phyloP scores from a whole-genome alignment of 2,113 vertebrate species.

The Anguilla rostrata region DNA sequence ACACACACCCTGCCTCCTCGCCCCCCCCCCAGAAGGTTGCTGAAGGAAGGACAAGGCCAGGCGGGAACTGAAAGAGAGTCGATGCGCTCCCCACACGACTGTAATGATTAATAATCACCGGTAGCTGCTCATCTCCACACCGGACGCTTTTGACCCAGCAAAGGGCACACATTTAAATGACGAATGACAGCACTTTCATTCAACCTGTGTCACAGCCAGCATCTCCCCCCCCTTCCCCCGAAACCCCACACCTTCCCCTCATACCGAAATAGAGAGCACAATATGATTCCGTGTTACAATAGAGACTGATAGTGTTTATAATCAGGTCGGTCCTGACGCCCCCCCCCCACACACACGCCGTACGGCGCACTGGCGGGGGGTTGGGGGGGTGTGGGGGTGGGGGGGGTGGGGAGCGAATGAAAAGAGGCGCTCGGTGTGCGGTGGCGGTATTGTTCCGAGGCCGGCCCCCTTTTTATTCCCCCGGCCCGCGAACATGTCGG shows the following conservation, averaged over 20 bases:
- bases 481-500: constrained; percentile 47
- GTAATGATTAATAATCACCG: constrained; percentile 49
- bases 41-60: constrained; percentile 41
- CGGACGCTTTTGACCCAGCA: constrained; percentile 46
- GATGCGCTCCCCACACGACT: constrained; percentile 33
- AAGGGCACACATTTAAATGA: constrained; percentile 43
- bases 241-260: background rate
- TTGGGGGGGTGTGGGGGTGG: background rate
- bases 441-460: constrained; percentile 33
- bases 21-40: constrained; percentile 1
- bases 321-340: background rate
- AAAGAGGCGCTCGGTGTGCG: constrained; percentile 23
- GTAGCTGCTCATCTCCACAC: constrained; percentile 35
- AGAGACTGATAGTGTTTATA: background rate
- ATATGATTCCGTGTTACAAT: constrained; percentile 28
- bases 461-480: constrained; percentile 36
- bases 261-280: constrained; percentile 36
- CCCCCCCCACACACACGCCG: background rate
- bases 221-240: background rate
- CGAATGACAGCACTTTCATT: constrained; percentile 29
- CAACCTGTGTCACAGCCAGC: background rate
- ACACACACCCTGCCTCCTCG: background rate
- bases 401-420: constrained; percentile 26
- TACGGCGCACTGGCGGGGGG: background rate
- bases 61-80: constrained; percentile 37